Evolutionary conservation across 2,113 vertebrate species (phyloP), one percentile per base, ranked within the genome.

Genomic region (Embiotoca jacksoni): DNA sequence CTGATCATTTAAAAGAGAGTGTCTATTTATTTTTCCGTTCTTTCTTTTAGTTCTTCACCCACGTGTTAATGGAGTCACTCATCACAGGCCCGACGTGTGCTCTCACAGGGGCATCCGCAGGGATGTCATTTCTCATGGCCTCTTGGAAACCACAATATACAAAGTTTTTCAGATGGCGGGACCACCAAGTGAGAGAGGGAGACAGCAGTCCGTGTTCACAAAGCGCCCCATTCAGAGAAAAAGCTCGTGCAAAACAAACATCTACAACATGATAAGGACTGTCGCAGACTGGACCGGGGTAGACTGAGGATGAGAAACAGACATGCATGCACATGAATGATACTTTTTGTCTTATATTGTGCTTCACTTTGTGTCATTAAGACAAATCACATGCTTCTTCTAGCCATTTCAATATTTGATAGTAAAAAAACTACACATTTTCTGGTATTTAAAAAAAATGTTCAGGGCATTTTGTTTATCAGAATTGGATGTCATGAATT

Each of bases 141-240:
- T 88, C 88, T 91, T 82, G 83, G 89, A 94, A 94, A 95, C 76
- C 92, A 93, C 86, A 94, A 94, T 91, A 95, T 92, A 94, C 93
- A 91, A 88, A 91, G 66, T 62, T 76, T 61, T 78, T 80, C 69
- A 64, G 71, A 55, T 71, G 78, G 39, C 49, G 0, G 81, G 94
- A 93, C 95, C 95, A 94, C 95, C 94, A 63, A 91, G 79, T 0
- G 36, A 72, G 91, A 86, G 73, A 36, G 52, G 46, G 75, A 32
- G 82, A 46, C 39, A 36, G 56, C 68, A 71, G 76, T 50, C 62
- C 33, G 35, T 10, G 37, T 57, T 89, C 91, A 92, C 84, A 90
- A 72, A 83, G 78, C 41, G 56, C 85, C 85, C 89, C 88, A 92
- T 92, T 93, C 85, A 89, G 37, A 87, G 81, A 74, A 79, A 56